A percentile compares a stretch with the other conserved stretches of the same genome.
Evolutionary conservation across 2,113 vertebrate species (phyloP).

Genomic region (Ochotona princeps): DNA sequence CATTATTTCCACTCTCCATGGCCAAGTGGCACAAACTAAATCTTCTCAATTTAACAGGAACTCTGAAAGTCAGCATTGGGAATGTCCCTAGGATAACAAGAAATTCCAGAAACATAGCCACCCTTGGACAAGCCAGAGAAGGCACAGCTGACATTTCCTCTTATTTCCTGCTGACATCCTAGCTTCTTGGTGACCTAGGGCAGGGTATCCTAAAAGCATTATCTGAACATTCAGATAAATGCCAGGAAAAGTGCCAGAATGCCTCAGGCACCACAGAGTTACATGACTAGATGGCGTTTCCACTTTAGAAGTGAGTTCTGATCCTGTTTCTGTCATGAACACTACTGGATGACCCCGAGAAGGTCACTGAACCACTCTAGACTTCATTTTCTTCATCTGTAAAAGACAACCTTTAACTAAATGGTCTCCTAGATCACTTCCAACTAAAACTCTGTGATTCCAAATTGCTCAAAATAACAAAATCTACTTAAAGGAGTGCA

Average conservation of each 20-base stretch:
- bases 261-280: neutral
- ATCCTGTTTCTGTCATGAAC: neutral
- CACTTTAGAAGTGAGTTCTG: constrained; percentile 10
- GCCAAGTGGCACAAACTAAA: constrained; percentile 56
- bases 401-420: neutral
- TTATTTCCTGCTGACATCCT: constrained; percentile 36
- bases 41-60: constrained; percentile 45
- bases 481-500: constrained; percentile 21
- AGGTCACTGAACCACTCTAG: neutral
- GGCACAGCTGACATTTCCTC: constrained; percentile 18
- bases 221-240: neutral
- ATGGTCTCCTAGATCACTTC: neutral
- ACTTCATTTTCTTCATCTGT: constrained; percentile 24
- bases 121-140: neutral
- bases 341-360: neutral
- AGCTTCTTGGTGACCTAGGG: constrained; percentile 6
- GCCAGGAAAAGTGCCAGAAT: no score
- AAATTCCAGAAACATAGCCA: constrained; percentile 24
- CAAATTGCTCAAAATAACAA: constrained; percentile 47
- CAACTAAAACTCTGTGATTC: constrained; percentile 46
- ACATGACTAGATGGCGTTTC: neutral
- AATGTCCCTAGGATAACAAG: constrained; percentile 62
- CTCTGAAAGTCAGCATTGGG: constrained; percentile 52
- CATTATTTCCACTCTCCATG: constrained; percentile 57
- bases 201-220: neutral